Conservation (phyloP, 2,888 invertebrate genomes). For the Agrilus biguttatus region DNA sequence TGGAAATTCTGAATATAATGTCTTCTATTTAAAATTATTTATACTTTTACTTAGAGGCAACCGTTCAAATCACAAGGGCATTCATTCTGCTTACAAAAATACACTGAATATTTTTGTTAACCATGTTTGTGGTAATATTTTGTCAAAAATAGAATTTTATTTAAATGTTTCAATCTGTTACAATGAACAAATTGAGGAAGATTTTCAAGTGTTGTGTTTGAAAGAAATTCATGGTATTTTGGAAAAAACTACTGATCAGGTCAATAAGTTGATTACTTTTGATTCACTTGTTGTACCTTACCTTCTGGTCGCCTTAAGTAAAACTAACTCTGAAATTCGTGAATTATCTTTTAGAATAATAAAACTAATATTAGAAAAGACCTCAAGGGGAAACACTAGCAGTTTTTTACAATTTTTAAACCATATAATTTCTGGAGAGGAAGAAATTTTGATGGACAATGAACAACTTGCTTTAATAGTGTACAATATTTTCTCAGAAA, state of each 20-base stretch:
- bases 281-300: slow-evolving; percentile 33
- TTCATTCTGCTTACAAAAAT: slow-evolving; percentile 5
- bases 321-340: slow-evolving; percentile 40
- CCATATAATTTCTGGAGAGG: slow-evolving; percentile 33
- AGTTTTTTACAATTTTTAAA: slow-evolving; percentile 34
- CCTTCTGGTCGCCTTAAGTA: slow-evolving; percentile 42
- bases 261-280: slow-evolving; percentile 26
- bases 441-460: slow-evolving; percentile 50
- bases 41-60: slow-evolving; percentile 38
- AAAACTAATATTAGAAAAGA: slow-evolving; percentile 21
- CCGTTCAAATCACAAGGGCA: slow-evolving; percentile 25
- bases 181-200: slow-evolving; percentile 19
- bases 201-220: slow-evolving; percentile 38
- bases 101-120: slow-evolving; percentile 34
- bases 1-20: slow-evolving; percentile 23
- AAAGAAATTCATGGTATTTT: slow-evolving; percentile 13
- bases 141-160: slow-evolving; percentile 40
- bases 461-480: slow-evolving; percentile 51
- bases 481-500: slow-evolving; percentile 43
- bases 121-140: slow-evolving; percentile 29
- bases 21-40: slow-evolving; percentile 32
- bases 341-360: slow-evolving; percentile 40
- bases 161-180: slow-evolving; percentile 37
- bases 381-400: slow-evolving; percentile 21
- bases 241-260: slow-evolving; percentile 13